Conservation (phyloP, 2,113 vertebrate genomes). For the Vulpes lagopus region DNA sequence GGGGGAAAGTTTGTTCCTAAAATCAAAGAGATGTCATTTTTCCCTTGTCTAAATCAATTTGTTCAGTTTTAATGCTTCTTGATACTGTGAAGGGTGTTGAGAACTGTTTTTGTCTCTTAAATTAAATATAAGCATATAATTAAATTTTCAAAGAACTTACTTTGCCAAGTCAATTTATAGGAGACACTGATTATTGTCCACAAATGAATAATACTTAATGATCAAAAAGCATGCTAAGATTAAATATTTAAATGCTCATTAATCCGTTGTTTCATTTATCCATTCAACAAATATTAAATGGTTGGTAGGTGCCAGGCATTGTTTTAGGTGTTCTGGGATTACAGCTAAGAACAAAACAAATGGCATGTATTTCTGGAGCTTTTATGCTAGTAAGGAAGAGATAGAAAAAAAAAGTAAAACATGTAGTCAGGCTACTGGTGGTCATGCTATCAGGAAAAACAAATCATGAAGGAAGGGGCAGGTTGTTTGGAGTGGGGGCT, state of each 20-base stretch:
- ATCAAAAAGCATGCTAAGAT: not conserved
- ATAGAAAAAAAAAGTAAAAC: not conserved
- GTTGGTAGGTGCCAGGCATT: not conserved
- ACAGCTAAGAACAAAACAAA: not conserved
- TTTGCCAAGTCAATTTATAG: not conserved
- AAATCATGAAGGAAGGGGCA: not conserved
- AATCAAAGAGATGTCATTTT: constrained; percentile 72
- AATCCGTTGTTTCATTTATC: not conserved
- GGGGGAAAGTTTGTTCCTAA: constrained; percentile 22
- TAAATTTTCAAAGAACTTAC: not conserved
- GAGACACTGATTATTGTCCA: not conserved
- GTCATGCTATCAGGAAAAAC: not conserved
- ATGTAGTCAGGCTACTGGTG: not conserved
- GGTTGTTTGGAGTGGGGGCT: not conserved
- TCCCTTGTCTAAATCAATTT: constrained; percentile 70
- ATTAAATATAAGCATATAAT: not conserved
- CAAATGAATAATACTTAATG: not conserved
- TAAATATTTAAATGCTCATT: not conserved
- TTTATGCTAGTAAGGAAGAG: not conserved
- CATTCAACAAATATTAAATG: not conserved
- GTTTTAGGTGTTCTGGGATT: not conserved
- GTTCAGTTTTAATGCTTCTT: constrained; percentile 54
- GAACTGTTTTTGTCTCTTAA: constrained; percentile 6
- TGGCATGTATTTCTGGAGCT: not conserved
- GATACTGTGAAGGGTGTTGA: not conserved